Percentiles rank a stretch among this genome's conserved stretches.
Conservation (phyloP, 1,140 invertebrate genomes). For the Aradophagus sp. region DNA sequence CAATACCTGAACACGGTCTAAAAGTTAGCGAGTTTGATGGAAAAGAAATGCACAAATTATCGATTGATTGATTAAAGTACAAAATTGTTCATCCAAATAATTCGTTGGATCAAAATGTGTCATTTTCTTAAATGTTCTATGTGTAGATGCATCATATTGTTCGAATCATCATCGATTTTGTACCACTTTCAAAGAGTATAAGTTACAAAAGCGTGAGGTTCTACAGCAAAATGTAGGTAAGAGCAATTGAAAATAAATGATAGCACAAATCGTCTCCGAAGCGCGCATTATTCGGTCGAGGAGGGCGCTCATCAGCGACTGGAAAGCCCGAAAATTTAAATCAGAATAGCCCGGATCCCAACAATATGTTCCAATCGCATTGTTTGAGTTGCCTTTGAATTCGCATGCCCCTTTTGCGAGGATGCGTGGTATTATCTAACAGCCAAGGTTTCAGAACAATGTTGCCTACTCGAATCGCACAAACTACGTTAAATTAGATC, state of each 20-base stretch:
- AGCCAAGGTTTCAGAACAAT: constrained; percentile 53
- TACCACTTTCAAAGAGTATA: too few species aligned
- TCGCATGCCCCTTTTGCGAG: constrained; percentile 51
- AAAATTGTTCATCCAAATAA: too few species aligned
- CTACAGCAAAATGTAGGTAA: constrained; percentile 14
- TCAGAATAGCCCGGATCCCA: constrained; percentile 63
- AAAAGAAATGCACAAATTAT: too few species aligned
- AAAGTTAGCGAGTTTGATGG: too few species aligned
- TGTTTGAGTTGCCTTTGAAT: constrained; percentile 61
- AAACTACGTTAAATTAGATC: constrained; percentile 46
- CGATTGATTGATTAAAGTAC: too few species aligned
- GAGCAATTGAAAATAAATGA: constrained; percentile 39
- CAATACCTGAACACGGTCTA: too few species aligned
- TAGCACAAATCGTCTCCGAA: constrained; percentile 45
- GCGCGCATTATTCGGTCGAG: constrained; percentile 41
- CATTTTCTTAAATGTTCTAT: too few species aligned
- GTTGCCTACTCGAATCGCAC: constrained; percentile 53
- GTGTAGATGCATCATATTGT: too few species aligned
- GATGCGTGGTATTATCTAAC: constrained; percentile 54
- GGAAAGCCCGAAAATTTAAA: constrained; percentile 68
- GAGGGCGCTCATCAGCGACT: constrained; percentile 50
- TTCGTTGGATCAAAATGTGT: too few species aligned
- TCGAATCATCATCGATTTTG: too few species aligned
- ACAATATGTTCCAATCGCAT: constrained; percentile 64
- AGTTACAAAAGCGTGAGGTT: constrained; percentile 2